phyloP scores from a whole-genome alignment of 2,113 vertebrate genomes.

The Grantiella picta region DNA sequence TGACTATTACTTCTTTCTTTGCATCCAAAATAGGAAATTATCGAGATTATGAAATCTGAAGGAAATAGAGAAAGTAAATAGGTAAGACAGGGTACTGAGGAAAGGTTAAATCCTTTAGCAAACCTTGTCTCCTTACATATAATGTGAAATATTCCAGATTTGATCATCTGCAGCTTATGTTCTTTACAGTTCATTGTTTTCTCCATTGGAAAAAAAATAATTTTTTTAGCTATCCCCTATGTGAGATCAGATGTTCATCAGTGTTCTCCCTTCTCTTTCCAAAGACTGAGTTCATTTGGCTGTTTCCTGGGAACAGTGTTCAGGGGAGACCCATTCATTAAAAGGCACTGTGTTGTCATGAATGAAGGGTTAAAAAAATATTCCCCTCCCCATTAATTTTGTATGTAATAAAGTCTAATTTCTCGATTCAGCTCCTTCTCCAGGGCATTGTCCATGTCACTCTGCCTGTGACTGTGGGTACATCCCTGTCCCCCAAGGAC shows the following conservation, averaged over 20 bases:
- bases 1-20: constrained; percentile 24
- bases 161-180: background rate
- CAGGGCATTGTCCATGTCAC: background rate
- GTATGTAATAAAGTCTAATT: background rate
- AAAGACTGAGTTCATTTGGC: background rate
- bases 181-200: background rate
- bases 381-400: background rate
- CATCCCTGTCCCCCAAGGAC: background rate
- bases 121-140: background rate
- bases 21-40: constrained; percentile 36
- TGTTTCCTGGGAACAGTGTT: background rate
- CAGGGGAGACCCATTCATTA: background rate
- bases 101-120: constrained; percentile 11
- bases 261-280: background rate
- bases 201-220: background rate
- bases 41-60: background rate
- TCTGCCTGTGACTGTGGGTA: background rate
- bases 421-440: background rate
- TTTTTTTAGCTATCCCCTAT: background rate
- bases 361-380: background rate
- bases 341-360: background rate
- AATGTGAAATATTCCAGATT: constrained; percentile 1
- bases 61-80: background rate
- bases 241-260: background rate
- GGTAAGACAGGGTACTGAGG: background rate